These are phyloP conservation scores for Didymodactylos carnosus DNA, from an alignment of 2,888 invertebrate species.

Conservation along the genomic window DNA sequence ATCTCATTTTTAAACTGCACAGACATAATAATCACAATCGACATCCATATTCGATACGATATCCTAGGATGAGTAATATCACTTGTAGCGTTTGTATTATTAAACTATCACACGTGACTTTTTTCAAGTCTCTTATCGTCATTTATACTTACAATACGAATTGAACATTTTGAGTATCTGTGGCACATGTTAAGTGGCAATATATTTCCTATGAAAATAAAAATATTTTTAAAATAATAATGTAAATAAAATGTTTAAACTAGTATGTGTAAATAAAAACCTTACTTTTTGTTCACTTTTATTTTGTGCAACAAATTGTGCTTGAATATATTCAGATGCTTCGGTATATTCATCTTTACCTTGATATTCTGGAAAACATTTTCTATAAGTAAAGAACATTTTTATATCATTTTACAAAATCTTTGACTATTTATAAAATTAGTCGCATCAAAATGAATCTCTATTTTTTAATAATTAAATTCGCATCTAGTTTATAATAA, in stretches of 20 bases:
- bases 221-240: too few relatives aligned
- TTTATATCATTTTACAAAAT: neutral
- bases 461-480: too few relatives aligned
- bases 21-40: too few relatives aligned
- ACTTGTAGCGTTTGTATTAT: too few relatives aligned
- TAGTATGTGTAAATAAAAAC: neutral
- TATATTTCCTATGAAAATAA: constrained; percentile 55
- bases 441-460: too few relatives aligned
- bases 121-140: too few relatives aligned
- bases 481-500: too few relatives aligned
- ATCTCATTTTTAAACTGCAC: too few relatives aligned
- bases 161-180: constrained; percentile 99
- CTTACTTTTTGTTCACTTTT: constrained; percentile 39
- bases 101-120: too few relatives aligned
- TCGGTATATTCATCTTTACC: constrained; percentile 68
- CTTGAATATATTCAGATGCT: constrained; percentile 97
- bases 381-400: neutral
- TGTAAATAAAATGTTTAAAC: neutral
- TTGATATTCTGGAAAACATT: constrained; percentile 93
- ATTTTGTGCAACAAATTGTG: constrained; percentile 99
- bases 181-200: constrained; percentile 99
- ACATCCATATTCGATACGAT: too few relatives aligned
- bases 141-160: constrained; percentile 55
- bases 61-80: too few relatives aligned
- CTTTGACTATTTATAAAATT: too few relatives aligned